These are phyloP conservation scores for Luehdorfia chinensis DNA, from an alignment of 1,140 invertebrate species.

Conservation along the genomic window DNA sequence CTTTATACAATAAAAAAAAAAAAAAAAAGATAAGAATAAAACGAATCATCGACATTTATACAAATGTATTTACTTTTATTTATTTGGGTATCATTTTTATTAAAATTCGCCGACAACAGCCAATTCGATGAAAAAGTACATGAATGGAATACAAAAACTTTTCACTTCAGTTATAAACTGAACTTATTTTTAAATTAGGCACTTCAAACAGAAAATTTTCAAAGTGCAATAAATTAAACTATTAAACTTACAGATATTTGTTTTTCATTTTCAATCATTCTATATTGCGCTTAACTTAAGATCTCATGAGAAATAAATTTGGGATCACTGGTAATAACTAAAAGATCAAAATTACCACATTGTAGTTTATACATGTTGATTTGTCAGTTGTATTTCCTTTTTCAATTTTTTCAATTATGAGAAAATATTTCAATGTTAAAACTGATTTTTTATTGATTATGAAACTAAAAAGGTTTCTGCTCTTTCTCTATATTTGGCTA, in stretches of 20 bases:
- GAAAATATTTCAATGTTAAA: too few species aligned
- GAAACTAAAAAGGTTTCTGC: too few species aligned
- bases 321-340: constrained; percentile 21
- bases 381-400: too few species aligned
- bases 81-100: constrained; percentile 34
- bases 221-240: constrained; percentile 15
- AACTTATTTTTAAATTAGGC: constrained; percentile 13
- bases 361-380: constrained; percentile 4
- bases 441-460: too few species aligned
- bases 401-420: too few species aligned
- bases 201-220: constrained; percentile 15
- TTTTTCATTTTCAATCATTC: constrained; percentile 27
- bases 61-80: constrained; percentile 50
- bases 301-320: constrained; percentile 33
- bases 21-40: too few species aligned
- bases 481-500: too few species aligned
- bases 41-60: too few species aligned
- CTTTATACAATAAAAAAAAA: too few species aligned
- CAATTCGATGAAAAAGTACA: constrained; percentile 12
- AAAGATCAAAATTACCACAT: constrained; percentile 12
- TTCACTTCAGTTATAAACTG: constrained; percentile 25
- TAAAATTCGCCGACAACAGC: constrained; percentile 34
- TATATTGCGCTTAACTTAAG: constrained; percentile 44
- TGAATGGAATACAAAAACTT: constrained; percentile 21
- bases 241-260: constrained; percentile 14